phyloP scores from a whole-genome alignment of 2,888 invertebrate genomes.

The Cosmopolites sordidus region DNA sequence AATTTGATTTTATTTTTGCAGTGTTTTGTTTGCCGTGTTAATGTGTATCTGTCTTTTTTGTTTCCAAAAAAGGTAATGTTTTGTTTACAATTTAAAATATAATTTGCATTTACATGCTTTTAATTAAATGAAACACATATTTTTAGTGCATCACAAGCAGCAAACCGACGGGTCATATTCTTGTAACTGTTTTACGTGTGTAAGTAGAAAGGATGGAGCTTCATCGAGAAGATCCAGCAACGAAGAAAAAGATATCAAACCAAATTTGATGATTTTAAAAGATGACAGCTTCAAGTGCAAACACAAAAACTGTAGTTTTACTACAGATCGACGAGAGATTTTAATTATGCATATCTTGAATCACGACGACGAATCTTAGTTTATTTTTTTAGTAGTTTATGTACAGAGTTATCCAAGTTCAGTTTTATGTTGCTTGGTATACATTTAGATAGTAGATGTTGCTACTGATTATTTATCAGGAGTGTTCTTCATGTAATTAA shows the following conservation, averaged over 20 bases:
- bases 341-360: conserved; percentile 28
- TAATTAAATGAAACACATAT: background rate
- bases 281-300: conserved; percentile 24
- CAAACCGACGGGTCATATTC: background rate
- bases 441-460: too few species aligned
- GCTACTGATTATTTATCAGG: too few species aligned
- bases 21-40: too few species aligned
- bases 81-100: too few species aligned
- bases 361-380: conserved; percentile 18
- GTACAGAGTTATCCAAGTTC: too few species aligned
- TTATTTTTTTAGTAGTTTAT: background rate
- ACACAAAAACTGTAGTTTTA: conserved; percentile 28
- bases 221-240: background rate
- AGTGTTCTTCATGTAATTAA: too few species aligned
- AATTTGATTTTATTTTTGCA: too few species aligned
- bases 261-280: conserved; percentile 14
- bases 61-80: too few species aligned
- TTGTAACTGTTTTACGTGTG: conserved; percentile 13
- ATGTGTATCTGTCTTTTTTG: too few species aligned
- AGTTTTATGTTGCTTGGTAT: too few species aligned
- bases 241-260: conserved; percentile 11
- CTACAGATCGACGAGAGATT: conserved; percentile 25
- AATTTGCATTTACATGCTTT: too few species aligned
- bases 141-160: conserved; percentile 6
- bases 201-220: background rate